Conservation (phyloP, 2,888 invertebrate species). For the Pseudococcus longispinus region DNA sequence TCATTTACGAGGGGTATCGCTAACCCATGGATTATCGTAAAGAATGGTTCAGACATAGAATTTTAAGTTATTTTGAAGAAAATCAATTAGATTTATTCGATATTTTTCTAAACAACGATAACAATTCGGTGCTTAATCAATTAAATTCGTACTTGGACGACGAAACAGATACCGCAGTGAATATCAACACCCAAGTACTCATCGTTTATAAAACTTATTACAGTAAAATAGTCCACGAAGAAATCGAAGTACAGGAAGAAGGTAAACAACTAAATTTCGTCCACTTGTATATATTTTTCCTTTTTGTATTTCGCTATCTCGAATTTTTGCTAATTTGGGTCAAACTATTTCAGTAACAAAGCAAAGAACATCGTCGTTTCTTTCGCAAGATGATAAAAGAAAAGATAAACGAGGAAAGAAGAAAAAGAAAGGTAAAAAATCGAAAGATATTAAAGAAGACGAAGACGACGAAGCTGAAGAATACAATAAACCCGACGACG, state of each 20-base stretch:
- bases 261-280: conserved; percentile 65
- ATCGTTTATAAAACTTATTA: conserved; percentile 75
- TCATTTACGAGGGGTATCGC: not conserved
- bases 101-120: conserved; percentile 67
- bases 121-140: conserved; percentile 67
- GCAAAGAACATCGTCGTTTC: conserved; percentile 54
- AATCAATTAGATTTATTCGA: conserved; percentile 68
- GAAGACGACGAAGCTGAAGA: conserved; percentile 59
- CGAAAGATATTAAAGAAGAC: conserved; percentile 60
- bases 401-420: conserved; percentile 62
- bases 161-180: conserved; percentile 65
- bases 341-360: conserved; percentile 50
- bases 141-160: conserved; percentile 68
- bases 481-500: conserved; percentile 2
- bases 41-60: conserved; percentile 74
- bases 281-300: not conserved
- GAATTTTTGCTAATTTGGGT: conserved; percentile 34
- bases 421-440: conserved; percentile 61
- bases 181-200: conserved; percentile 69
- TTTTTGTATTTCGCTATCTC: not conserved
- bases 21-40: conserved; percentile 68
- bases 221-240: conserved; percentile 77
- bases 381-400: conserved; percentile 60
- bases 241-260: conserved; percentile 75
- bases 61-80: conserved; percentile 69